phyloP scores from a whole-genome alignment of 2,113 vertebrate genomes.

The Monopterus albus region DNA sequence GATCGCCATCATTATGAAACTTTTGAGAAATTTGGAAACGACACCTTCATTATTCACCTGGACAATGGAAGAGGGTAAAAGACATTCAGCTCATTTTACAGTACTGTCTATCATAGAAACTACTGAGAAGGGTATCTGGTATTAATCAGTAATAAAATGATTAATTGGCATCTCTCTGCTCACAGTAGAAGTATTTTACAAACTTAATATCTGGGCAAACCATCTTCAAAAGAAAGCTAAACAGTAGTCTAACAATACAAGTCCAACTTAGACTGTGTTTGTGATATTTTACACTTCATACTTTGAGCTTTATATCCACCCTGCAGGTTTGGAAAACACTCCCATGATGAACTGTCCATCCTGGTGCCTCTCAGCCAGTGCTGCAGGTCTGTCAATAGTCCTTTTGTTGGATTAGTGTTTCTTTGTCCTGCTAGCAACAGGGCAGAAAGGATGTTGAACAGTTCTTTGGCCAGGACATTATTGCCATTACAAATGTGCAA shows the following conservation, averaged over 20 bases:
- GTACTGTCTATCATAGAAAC: neutral
- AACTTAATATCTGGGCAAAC: too few relatives aligned
- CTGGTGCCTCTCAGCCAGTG: constrained; percentile 95
- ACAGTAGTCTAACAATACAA: neutral
- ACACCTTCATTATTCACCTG: constrained; percentile 97
- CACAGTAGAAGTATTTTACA: too few relatives aligned
- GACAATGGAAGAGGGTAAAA: constrained; percentile 96
- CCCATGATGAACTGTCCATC: constrained; percentile 96
- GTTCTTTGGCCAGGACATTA: too few relatives aligned
- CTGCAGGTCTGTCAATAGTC: constrained; percentile 95
- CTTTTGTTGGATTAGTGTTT: neutral
- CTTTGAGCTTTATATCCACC: neutral
- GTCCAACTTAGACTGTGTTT: neutral
- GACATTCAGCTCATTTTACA: neutral
- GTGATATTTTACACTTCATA: neutral
- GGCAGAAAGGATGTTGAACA: too few relatives aligned
- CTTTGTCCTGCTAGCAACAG: neutral
- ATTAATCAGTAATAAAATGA: neutral
- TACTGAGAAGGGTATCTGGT: neutral
- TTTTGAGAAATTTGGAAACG: constrained; percentile 98
- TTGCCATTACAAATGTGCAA: too few relatives aligned
- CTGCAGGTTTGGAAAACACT: constrained; percentile 94
- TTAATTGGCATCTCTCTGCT: too few relatives aligned
- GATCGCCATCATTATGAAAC: constrained; percentile 99
- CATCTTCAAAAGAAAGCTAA: neutral